phyloP scores from a whole-genome alignment of 2,888 invertebrate genomes.

The Herminia tarsipennalis region DNA sequence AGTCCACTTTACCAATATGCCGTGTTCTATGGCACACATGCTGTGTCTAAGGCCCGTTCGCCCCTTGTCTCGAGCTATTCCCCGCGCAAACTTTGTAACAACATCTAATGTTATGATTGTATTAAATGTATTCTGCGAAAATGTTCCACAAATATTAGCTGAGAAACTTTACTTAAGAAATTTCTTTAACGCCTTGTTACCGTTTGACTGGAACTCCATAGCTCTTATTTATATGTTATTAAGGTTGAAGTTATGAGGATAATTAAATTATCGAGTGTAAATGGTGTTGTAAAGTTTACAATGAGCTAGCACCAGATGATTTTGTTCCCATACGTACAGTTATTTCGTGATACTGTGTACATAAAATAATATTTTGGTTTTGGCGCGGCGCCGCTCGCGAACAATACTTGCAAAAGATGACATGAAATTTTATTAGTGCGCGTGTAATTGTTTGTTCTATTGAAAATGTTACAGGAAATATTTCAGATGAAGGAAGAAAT shows the following conservation, averaged over 20 bases:
- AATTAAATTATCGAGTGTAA: conserved; percentile 30
- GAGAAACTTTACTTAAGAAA: conserved; percentile 65
- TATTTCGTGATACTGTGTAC: conserved; percentile 50
- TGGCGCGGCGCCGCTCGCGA: conserved; percentile 20
- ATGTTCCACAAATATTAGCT: conserved; percentile 72
- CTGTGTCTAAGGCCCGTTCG: conserved; percentile 18
- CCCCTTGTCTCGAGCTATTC: conserved; percentile 24
- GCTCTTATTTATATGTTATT: conserved; percentile 36
- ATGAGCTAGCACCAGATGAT: conserved; percentile 61
- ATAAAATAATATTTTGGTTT: conserved; percentile 56
- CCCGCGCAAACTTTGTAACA: conserved; percentile 57
- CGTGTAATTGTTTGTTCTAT: conserved; percentile 31
- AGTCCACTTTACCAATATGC: too few relatives aligned
- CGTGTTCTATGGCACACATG: conserved; percentile 11
- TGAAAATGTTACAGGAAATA: conserved; percentile 13
- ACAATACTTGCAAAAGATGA: conserved; percentile 33
- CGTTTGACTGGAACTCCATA: neutral
- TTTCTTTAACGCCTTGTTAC: conserved; percentile 41
- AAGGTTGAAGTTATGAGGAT: conserved; percentile 37
- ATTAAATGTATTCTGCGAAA: conserved; percentile 70
- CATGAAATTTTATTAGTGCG: conserved; percentile 32
- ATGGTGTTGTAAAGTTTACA: conserved; percentile 45
- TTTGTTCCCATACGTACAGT: conserved; percentile 63
- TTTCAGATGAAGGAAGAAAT: too few relatives aligned
- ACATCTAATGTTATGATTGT: conserved; percentile 72